Evolutionary conservation across 2,797 vertebrate species (phyloP).

Genomic region (Esox masquinongy): DNA sequence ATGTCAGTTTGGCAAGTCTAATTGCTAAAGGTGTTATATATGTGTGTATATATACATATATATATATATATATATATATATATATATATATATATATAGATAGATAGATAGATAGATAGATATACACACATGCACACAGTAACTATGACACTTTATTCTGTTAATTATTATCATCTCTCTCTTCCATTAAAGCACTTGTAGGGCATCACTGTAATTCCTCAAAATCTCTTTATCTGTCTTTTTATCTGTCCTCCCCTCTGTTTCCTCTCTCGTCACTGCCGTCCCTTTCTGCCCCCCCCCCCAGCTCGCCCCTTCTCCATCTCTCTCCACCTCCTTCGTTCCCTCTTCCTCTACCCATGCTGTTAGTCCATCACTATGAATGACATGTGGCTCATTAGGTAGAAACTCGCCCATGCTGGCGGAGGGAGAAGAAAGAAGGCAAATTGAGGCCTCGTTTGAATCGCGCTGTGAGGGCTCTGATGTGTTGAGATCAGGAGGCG

Average conservation of each 20-base stretch:
- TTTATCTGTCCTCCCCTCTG: neutral
- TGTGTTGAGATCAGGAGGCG: neutral
- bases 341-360: neutral
- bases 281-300: neutral
- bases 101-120: too few relatives aligned
- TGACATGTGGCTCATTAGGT: neutral
- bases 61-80: too few relatives aligned
- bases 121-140: neutral
- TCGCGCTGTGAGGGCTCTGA: neutral
- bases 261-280: neutral
- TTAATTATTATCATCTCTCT: neutral
- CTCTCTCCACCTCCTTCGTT: neutral
- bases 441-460: neutral
- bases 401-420: neutral
- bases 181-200: neutral
- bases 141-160: neutral
- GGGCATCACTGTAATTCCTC: neutral
- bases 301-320: neutral
- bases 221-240: neutral
- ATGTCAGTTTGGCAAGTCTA: neutral
- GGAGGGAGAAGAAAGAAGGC: neutral
- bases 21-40: too few relatives aligned
- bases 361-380: neutral
- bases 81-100: too few relatives aligned
- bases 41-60: too few relatives aligned